Base-by-base conservation (phyloP, 2,797 vertebrate genomes). In the Urocyon cinereoargenteus region DNA sequence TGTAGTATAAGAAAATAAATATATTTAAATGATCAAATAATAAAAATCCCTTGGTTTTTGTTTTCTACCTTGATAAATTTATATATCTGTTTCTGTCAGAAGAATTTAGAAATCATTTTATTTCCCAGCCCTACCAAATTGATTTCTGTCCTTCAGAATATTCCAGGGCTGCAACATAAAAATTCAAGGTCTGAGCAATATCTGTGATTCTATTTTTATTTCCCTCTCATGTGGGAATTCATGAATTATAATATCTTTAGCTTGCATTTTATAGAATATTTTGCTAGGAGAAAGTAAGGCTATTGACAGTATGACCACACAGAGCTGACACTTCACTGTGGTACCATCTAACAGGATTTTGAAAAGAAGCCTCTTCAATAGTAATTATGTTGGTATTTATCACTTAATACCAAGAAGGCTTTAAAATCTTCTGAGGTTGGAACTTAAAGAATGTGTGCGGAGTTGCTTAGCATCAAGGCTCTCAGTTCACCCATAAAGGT, bases 31-130 rank as follows among this genome's bases (percentile, higher is more conserved):
- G 49, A 87, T 59, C n/a, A 90, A 49, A 34, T 57, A 40, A 40
- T 75, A 11, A 66, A 26, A 92, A 31, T 90, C n/a, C 21, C 7
- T 61, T 72, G 40, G 5, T n/a, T 95, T 94, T 88, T 88, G 9
- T 68, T 96, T 96, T 73, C 34, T 75, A 3, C n/a, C 34, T 64
- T 79, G 31, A 73, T 94, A 31, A 57, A 89, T 84, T 83, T 90
- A 59, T 31, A 6, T 84, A 57, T 96, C 5, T 64, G 9, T 53
- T 26, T 92, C 82, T 95, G 28, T 61, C 49, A 73, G 1, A 86
- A 66, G 40, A 92, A 86, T n/a, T 61, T 93, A 89, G 94, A 88
- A 90, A 68, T 73, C 1, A 77, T 96, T 92, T 89, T 86, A 14
- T 93, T 70, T 86, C 59, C 26, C 86, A 51, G 40, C 22, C 19